Evolutionary conservation across 2,888 invertebrate species (phyloP), one percentile per base, ranked within the genome.

Genomic region (Cheiracanthium punctorium): DNA sequence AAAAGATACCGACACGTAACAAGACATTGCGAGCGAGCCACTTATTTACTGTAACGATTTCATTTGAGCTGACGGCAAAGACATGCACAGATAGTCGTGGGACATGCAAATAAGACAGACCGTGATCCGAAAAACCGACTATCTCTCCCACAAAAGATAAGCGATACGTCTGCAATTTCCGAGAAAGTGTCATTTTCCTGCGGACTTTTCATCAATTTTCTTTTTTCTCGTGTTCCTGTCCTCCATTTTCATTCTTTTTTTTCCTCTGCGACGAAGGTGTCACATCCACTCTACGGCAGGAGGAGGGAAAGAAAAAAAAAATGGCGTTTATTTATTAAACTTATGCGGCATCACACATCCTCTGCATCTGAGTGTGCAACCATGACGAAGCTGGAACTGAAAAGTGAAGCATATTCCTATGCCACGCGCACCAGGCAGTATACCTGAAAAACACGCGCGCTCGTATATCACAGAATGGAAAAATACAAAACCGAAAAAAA

Each of bases 271-370:
- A 1, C 24, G 2, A 58, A 58, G 58, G 58, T 58, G 58, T 58
- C 58, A 58, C 4, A 20, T 4, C 24, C 24, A 24, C 58, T 58
- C 20, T 58, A 20, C 41, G 64, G 52, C 37, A 29, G 20, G 58
- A 32, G 69, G 33, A 64, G 24, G 10, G 20, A 20, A 58, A 58
- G 28, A 28, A 28, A 24, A 64, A 64, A 28, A 64, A 67, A 58
- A 52, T 65, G 67, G 37, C 75, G 75, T 82, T 76, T 84, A 84
- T 84, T 72, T 73, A 67, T 77, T 84, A 77, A 77, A 77, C 65
- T 77, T 77, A 84, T 84, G 82, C 82, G 67, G 33, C 48, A 48
- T 32, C 82, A 77, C 82, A 84, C n/a, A n/a, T n/a, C n/a, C n/a
- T 72, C 82, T 84, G 82, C 74, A 73, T 69, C 48, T 81, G 81